phyloP scores from a whole-genome alignment of 2,888 invertebrate genomes.

The Pasiphila rectangulata region DNA sequence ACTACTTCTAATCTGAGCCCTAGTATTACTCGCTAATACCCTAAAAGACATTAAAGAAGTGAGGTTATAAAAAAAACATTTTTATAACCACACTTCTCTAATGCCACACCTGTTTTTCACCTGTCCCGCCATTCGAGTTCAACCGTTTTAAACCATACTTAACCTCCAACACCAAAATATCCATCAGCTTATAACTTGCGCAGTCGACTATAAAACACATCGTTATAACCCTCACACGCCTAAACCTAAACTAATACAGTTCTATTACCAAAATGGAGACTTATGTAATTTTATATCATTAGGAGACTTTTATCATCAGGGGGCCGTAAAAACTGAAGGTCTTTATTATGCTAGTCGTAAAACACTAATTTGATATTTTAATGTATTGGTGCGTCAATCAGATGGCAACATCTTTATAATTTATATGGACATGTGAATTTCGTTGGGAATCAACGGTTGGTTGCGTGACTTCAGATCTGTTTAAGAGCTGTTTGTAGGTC shows the following conservation, averaged over 20 bases:
- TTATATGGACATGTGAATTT: constrained; percentile 32
- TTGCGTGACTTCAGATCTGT: constrained; percentile 8
- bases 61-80: too few relatives aligned
- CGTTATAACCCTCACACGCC: constrained; percentile 36
- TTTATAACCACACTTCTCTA: too few relatives aligned
- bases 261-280: constrained; percentile 37
- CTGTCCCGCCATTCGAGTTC: too few relatives aligned
- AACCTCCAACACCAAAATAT: background rate
- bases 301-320: constrained; percentile 32
- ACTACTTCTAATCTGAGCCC: too few relatives aligned
- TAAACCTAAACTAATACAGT: constrained; percentile 44
- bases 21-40: too few relatives aligned
- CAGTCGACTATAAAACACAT: constrained; percentile 14
- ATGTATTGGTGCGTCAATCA: constrained; percentile 30
- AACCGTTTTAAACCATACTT: too few relatives aligned
- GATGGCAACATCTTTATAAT: constrained; percentile 21
- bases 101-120: too few relatives aligned
- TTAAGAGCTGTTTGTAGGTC: background rate
- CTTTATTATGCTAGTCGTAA: constrained; percentile 24
- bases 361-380: constrained; percentile 30
- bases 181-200: constrained; percentile 11
- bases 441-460: constrained; percentile 15
- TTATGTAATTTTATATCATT: too few relatives aligned
- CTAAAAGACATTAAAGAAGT: too few relatives aligned
- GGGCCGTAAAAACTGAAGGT: constrained; percentile 26